A percentile compares a stretch with the other conserved stretches of the same genome.
Evolutionary conservation across 92 coral and sea anemone genomes (phyloP).

Genomic region (Epizoanthus fatuus): DNA sequence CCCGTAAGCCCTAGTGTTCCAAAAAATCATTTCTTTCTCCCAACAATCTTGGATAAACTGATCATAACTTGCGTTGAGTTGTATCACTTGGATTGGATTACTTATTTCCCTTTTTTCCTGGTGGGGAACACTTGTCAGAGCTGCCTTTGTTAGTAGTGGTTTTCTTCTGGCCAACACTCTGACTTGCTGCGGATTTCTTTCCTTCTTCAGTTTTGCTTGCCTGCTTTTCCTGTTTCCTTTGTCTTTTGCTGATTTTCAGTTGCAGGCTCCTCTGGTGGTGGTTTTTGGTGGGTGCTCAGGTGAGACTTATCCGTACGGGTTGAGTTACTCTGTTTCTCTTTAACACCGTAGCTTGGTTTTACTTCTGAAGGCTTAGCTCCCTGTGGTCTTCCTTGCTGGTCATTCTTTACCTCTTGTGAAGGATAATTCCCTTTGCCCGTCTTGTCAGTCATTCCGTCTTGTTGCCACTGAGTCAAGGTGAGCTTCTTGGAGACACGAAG

Average conservation of each 20-base stretch:
- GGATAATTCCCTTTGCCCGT: too few relatives aligned
- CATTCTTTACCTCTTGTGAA: too few relatives aligned
- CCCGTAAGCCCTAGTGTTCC: too few relatives aligned
- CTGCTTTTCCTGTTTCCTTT: background rate
- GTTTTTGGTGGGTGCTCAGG: background rate
- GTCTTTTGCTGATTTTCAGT: background rate
- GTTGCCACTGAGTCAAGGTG: too few relatives aligned
- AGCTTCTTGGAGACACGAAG: too few relatives aligned
- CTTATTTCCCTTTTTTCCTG: background rate
- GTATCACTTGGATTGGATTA: background rate
- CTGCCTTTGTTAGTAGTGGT: background rate
- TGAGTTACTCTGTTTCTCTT: too few relatives aligned
- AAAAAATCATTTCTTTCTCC: too few relatives aligned
- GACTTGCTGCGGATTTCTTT: background rate
- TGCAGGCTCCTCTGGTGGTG: background rate
- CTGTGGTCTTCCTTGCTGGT: too few relatives aligned
- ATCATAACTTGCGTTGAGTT: too few relatives aligned
- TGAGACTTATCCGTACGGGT: background rate
- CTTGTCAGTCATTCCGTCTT: too few relatives aligned
- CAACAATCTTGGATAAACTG: background rate
- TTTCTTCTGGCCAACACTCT: background rate
- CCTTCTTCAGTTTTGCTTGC: background rate
- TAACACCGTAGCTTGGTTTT: too few relatives aligned
- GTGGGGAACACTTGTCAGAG: background rate
- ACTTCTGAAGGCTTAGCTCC: too few relatives aligned